Evolutionary conservation across 2,797 vertebrate species (phyloP).

Genomic region (Lepus oiostolus): DNA sequence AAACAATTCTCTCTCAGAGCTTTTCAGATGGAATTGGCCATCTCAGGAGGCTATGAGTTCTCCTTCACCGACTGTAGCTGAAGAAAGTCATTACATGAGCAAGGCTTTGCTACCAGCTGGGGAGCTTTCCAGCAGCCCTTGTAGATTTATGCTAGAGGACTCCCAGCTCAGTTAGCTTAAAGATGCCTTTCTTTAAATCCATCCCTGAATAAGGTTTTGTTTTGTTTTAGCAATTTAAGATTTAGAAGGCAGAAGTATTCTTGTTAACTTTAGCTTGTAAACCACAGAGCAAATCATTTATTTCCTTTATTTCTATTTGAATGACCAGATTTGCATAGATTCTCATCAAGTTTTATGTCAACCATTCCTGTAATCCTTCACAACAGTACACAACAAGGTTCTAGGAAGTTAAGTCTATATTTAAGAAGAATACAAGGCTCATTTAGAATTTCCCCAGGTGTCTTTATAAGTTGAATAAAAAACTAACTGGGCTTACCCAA

Average conservation of each 20-base stretch:
- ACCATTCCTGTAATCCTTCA: slow-evolving; percentile 40
- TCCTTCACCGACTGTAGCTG: neutral
- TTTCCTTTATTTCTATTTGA: slow-evolving; percentile 55
- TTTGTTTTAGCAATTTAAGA: neutral
- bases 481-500: neutral
- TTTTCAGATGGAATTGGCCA: slow-evolving; percentile 55
- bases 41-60: slow-evolving; percentile 42
- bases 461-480: slow-evolving; percentile 41
- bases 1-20: slow-evolving; percentile 11
- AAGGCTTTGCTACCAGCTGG: neutral
- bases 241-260: neutral
- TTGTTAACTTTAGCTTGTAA: slow-evolving; percentile 62
- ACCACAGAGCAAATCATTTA: neutral
- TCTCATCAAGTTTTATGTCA: slow-evolving; percentile 62
- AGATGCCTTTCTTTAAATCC: neutral
- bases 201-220: neutral
- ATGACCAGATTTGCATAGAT: slow-evolving; percentile 61
- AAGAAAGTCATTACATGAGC: slow-evolving; percentile 44
- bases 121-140: neutral
- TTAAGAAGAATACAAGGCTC: slow-evolving; percentile 24
- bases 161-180: slow-evolving; percentile 1
- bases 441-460: slow-evolving; percentile 23
- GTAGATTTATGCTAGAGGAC: neutral
- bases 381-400: neutral
- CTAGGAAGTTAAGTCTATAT: slow-evolving; percentile 1